Evolutionary conservation across 92 coral and sea anemone genomes (phyloP), one percentile per base, ranked within the genome.

Genomic region (Bergia sp.): DNA sequence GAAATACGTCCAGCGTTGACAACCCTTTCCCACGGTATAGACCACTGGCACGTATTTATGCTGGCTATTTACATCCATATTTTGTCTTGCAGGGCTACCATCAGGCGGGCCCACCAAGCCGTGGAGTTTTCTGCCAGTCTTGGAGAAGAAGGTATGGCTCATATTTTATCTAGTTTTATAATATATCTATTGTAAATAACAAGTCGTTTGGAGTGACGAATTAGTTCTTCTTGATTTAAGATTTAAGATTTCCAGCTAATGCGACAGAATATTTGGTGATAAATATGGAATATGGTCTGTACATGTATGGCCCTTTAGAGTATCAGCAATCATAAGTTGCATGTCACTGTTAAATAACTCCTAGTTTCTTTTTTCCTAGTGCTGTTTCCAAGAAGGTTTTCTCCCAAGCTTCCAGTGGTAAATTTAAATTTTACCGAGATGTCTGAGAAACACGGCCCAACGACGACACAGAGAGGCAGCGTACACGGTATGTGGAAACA

Each of bases 51-150:
- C 58, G 16, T 12, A 12, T 15, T 53, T 9, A 12, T n/a, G 20
- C 39, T 23, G 16, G 36, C 40, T 6, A 16, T 74, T 71, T 37
- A n/a, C 15, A 41, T 4, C 10, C 2, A 53, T 6, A 84, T 39
- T 76, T 55, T 82, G 21, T 69, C 12, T 1, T 82, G 4, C 50
- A 96, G 99, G 90, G 89, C 99, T 0, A 91, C 96, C 39, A 85
- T 96, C 16, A 91, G 99, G 82, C 81, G 99, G 71, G 93, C 92
- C 20, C 99, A 96, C 69, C 96, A 94, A 75, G 99, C 99, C 0
- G 98, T 92, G 55, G 98, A 96, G 40, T 93, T 94, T 89, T 95
- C 99, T 55, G 76, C 89, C 7, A 89, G 91, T 57, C 81, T 96
- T 12, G 97, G 96, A 11, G 95, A 94, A 37, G 90, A 88, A 85